Evolutionary conservation across 2,888 invertebrate species (phyloP), one percentile per base, ranked within the genome.

Genomic region (Acleris laterana): DNA sequence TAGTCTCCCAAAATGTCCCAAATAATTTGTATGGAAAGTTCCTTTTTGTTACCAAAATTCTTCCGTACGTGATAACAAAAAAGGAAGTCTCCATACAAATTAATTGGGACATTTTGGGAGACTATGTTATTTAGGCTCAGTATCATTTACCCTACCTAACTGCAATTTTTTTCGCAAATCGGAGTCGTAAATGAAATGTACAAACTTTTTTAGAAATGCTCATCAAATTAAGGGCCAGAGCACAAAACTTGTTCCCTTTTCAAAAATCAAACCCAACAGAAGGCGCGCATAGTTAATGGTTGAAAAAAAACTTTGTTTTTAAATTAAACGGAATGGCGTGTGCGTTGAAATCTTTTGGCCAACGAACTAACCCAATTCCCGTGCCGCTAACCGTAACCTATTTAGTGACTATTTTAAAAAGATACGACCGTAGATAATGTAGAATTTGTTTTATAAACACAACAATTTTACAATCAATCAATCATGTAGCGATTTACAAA

Each of bases 301-400:
- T 56, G 55, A 7, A 53, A 42, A 55, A 20, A 60, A 60, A 49
- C 28, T 55, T 59, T 55, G 44, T 57, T 65, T 62, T 62, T 64
- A 46, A 52, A 53, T 44, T 51, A 52, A 63, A 68, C 68, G 58
- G 60, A 66, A 68, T 60, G 57, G 55, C 55, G 69, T 70, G 70
- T 68, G 74, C 83, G 83, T 83, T 81, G 80, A 83, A 76, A 76
- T 83, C 81, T 83, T 83, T 83, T 77, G 69, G 72, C 73, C 67
- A 73, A 72, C 66, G 57, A 52, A 69, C 77, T 77, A 80, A 80
- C 79, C 79, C 62, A 73, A 72, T 78, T 78, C 71, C 69, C 68
- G 66, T 77, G 74, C 69, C 78, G 74, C 74, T 78, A 79, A 77
- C 77, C 77, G 77, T 83, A 83, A 82, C 80, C 80, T 72, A 78